phyloP scores from a whole-genome alignment of 2,888 invertebrate genomes.

The Clusia tigrina region DNA sequence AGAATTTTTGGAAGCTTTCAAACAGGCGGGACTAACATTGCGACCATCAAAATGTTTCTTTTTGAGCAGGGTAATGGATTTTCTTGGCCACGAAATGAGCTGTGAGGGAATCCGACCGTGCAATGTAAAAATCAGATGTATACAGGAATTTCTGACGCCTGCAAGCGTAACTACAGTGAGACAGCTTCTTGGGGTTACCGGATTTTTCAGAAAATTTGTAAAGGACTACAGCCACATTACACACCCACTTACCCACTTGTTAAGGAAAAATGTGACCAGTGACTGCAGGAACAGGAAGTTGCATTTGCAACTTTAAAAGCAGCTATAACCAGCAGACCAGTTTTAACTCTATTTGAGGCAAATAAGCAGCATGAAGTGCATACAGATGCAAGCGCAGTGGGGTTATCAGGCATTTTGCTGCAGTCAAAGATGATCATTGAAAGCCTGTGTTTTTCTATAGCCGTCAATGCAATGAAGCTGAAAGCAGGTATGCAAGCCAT shows the following conservation, averaged over 20 bases:
- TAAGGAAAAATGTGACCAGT: no score
- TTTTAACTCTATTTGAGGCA: no score
- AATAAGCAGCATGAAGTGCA: conserved; percentile 46
- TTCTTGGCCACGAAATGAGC: conserved; percentile 21
- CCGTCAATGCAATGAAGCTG: conserved; percentile 47
- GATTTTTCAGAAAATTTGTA: no score
- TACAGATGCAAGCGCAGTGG: conserved; percentile 54
- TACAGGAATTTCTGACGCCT: conserved; percentile 27
- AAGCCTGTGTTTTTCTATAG: conserved; percentile 53
- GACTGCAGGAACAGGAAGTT: conserved; percentile 16
- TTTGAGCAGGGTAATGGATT: no score
- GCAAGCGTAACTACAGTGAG: conserved; percentile 25
- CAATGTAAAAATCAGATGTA: conserved; percentile 23
- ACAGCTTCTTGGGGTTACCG: no score
- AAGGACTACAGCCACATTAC: conserved; percentile 38
- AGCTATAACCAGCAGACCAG: conserved; percentile 38
- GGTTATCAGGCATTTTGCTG: conserved; percentile 50
- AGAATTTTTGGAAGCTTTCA: conserved; percentile 21
- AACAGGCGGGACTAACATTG: no score
- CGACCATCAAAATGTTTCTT: conserved; percentile 29
- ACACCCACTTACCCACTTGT: conserved; percentile 38
- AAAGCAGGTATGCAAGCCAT: conserved; percentile 56
- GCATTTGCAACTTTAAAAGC: conserved; percentile 38
- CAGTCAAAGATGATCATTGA: conserved; percentile 35
- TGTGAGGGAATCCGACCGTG: no score